Base-by-base conservation (phyloP, 2,888 invertebrate species). In the Nysson spinosus region DNA sequence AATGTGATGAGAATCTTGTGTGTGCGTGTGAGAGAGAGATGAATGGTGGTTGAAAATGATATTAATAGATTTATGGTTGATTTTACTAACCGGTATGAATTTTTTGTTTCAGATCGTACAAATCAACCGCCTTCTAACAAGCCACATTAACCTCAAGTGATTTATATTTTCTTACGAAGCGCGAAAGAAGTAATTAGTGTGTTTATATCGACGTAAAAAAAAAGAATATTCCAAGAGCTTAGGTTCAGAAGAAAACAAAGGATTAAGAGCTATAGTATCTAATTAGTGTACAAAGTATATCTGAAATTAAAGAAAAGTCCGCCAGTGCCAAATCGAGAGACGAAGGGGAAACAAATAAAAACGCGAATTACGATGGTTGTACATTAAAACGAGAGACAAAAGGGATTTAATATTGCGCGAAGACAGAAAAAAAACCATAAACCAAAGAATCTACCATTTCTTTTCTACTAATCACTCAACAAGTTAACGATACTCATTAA, bases 141-240 rank as follows among this genome's bases (percentile, higher is more conserved):
- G 86, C 87, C 85, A 87, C 85, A 83, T 86, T 86, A 87, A 87
- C 87, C 87, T 87, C 87, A 87, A 87, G 87, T 86, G 87, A 87
- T 87, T 87, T 87, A 84, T 87, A 87, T 87, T 87, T 87, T 87
- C 86, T 84, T 87, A 87, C 84, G 82, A 85, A 83, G 78, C 80
- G 79, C 78, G 72, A 80, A 77, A 77, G 70, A 75, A 77, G 67
- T 71, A 78, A 85, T 83, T 83, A 86, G 86, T 85, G 85, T 82
- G 84, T 86, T 85, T 87, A 85, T 87, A 85, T 84, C 78, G 83
- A 82, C 81, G 78, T 83, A 76, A 81, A 75, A 52, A 64, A 73
- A 68, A 67, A 65, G 69, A 70, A 75, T 79, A 77, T 79, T 73
- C 77, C 77, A 80, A 78, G 80, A 81, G 79, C 79, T 81, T 82